phyloP scores from a whole-genome alignment of 2,113 vertebrate species.

The Polypterus bichir region DNA sequence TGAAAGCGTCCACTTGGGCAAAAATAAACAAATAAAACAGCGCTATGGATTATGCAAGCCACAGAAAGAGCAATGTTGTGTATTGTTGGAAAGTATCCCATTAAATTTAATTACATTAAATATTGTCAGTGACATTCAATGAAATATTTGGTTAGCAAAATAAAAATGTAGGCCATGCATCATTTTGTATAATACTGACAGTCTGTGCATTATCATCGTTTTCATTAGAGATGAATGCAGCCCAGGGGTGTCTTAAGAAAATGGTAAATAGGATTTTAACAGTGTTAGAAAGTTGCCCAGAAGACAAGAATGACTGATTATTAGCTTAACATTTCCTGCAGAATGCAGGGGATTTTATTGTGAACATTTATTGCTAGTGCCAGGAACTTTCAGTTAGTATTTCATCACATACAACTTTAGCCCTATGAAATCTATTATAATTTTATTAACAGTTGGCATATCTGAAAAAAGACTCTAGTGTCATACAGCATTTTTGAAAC shows the following conservation, averaged over 20 bases:
- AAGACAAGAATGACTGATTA: slow-evolving; percentile 66
- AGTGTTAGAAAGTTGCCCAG: slow-evolving; percentile 47
- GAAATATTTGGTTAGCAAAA: too few species aligned
- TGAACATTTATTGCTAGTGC: slow-evolving; percentile 65
- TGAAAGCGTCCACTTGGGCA: too few species aligned
- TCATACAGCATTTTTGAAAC: slow-evolving; percentile 4
- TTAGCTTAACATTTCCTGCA: slow-evolving; percentile 72
- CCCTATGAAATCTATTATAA: slow-evolving; percentile 42
- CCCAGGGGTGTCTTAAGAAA: slow-evolving; percentile 62
- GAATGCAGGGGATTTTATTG: slow-evolving; percentile 58
- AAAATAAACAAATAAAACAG: too few species aligned
- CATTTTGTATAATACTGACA: slow-evolving; percentile 47
- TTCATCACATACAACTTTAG: slow-evolving; percentile 40
- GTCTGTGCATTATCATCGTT: slow-evolving; percentile 46
- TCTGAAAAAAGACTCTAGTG: slow-evolving; percentile 12
- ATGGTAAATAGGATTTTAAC: slow-evolving; percentile 69
- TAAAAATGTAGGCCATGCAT: slow-evolving; percentile 45
- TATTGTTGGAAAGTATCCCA: too few species aligned
- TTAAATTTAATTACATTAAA: too few species aligned
- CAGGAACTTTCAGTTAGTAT: slow-evolving; percentile 41
- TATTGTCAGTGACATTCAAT: too few species aligned
- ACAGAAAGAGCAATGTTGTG: too few species aligned
- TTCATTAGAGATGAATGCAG: slow-evolving; percentile 74
- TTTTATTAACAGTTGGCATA: slow-evolving; percentile 34
- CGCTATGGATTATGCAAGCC: too few species aligned